phyloP scores from a whole-genome alignment of 2,888 invertebrate species.

The Dichetophora obliterata region DNA sequence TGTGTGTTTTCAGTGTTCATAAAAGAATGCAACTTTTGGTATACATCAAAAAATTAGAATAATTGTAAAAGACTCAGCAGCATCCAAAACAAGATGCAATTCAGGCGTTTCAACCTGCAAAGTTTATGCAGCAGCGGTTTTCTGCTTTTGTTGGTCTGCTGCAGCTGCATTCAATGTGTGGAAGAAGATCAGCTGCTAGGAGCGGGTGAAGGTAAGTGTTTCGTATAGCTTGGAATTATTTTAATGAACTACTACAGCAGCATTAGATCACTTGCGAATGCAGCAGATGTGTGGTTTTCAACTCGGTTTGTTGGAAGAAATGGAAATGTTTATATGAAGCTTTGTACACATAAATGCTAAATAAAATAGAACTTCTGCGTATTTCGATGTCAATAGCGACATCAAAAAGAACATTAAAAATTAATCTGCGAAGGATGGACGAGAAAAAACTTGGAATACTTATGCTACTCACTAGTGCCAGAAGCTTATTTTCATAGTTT shows the following conservation, averaged over 20 bases:
- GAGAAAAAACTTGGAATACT: too few relatives aligned
- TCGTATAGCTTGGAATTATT: neutral
- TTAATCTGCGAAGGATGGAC: too few relatives aligned
- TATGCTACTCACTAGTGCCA: too few relatives aligned
- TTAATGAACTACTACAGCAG: neutral
- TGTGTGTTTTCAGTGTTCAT: neutral
- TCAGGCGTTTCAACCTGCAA: neutral
- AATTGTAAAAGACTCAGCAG: neutral
- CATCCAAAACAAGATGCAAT: slow-evolving; percentile 16
- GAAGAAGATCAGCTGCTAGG: neutral
- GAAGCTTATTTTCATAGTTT: too few relatives aligned
- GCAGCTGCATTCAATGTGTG: neutral
- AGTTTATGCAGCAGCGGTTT: neutral
- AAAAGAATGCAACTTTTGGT: slow-evolving; percentile 13
- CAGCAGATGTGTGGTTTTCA: neutral
- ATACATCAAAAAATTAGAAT: neutral
- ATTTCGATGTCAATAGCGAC: too few relatives aligned
- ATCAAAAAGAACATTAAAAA: too few relatives aligned
- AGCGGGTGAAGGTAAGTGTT: neutral
- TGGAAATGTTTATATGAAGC: neutral
- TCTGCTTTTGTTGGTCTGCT: slow-evolving; percentile 4
- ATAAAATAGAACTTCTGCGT: too few relatives aligned
- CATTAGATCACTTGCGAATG: slow-evolving; percentile 14
- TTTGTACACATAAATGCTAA: too few relatives aligned
- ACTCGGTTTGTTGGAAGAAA: neutral